Evolutionary conservation across 2,113 vertebrate species (phyloP).

Genomic region (Hippocampus zosterae): DNA sequence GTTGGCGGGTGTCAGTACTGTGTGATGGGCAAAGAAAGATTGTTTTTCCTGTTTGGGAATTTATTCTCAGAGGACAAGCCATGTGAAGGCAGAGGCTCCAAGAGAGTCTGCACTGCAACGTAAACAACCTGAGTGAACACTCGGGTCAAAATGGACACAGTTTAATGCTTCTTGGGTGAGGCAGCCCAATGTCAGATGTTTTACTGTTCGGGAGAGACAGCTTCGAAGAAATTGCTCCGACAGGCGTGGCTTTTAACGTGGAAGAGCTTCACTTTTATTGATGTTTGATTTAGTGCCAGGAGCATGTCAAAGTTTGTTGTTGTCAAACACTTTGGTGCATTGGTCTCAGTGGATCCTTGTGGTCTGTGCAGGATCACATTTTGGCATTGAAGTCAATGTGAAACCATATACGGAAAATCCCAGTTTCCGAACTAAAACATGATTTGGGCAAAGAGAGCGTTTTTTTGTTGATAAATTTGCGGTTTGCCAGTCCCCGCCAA

Average conservation of each 20-base stretch:
- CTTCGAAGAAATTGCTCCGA: conserved; percentile 1
- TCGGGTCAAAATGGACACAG: conserved; percentile 18
- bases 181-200: background rate
- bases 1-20: conserved; percentile 15
- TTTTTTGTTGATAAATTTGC: background rate
- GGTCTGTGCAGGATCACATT: background rate
- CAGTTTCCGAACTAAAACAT: background rate
- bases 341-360: background rate
- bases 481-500: background rate
- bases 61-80: conserved; percentile 30
- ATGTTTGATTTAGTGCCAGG: background rate
- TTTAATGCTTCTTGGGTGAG: background rate
- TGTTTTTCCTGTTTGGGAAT: conserved; percentile 53
- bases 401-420: background rate
- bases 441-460: background rate
- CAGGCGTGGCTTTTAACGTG: background rate
- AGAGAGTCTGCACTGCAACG: conserved; percentile 3
- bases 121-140: conserved; percentile 33
- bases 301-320: background rate
- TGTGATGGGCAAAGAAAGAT: conserved; percentile 17
- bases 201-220: conserved; percentile 14
- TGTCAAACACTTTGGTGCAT: background rate
- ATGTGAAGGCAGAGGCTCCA: conserved; percentile 13
- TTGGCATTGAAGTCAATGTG: background rate
- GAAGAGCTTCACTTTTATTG: background rate